phyloP scores from a whole-genome alignment of 2,113 vertebrate species.

The Geococcyx californianus region DNA sequence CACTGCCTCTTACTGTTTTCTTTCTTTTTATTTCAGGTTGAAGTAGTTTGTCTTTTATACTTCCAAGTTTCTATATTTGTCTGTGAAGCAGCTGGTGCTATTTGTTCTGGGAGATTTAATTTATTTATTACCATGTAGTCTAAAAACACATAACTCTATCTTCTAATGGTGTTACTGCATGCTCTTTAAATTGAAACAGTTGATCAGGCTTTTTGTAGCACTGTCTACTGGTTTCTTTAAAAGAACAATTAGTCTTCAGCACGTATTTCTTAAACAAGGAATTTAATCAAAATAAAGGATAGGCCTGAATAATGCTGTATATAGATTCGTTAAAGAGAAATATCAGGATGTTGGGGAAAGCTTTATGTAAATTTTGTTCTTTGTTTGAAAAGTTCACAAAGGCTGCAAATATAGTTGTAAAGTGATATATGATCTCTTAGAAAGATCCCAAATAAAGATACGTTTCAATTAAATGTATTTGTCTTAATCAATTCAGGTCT shows the following conservation, averaged over 20 bases:
- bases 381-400: not conserved
- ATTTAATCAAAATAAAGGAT: not conserved
- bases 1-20: constrained; percentile 21
- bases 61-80: constrained; percentile 44
- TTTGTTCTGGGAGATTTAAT: constrained; percentile 63
- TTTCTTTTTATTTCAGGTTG: constrained; percentile 28
- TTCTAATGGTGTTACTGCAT: constrained; percentile 31
- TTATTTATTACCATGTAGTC: constrained; percentile 60
- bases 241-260: constrained; percentile 5
- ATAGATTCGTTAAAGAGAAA: not conserved
- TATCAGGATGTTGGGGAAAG: not conserved
- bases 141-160: constrained; percentile 41
- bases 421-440: not conserved
- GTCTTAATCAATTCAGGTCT: not conserved
- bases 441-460: not conserved
- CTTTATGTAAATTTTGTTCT: not conserved
- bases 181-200: constrained; percentile 40
- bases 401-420: not conserved
- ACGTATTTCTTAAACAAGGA: not conserved
- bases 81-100: constrained; percentile 16
- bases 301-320: not conserved
- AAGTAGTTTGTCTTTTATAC: constrained; percentile 37
- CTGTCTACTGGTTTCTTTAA: not conserved
- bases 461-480: not conserved
- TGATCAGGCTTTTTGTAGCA: not conserved